phyloP scores from a whole-genome alignment of 2,797 vertebrate genomes.

The Tenualosa ilisha region DNA sequence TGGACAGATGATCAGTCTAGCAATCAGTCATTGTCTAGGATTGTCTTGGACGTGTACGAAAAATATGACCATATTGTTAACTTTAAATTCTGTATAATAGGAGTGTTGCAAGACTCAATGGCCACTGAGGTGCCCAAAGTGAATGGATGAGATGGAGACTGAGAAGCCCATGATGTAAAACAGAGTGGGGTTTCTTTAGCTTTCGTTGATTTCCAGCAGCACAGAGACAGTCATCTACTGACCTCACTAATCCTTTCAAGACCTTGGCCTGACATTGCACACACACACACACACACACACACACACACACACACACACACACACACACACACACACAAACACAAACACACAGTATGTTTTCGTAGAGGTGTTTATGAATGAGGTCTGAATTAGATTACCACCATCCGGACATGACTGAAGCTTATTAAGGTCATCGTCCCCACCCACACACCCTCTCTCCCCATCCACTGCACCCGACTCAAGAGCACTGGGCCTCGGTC shows the following conservation, averaged over 20 bases:
- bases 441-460: constrained; percentile 6
- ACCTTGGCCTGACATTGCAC: background rate
- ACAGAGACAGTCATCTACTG: background rate
- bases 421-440: constrained; percentile 43
- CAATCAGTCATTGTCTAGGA: background rate
- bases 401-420: constrained; percentile 63
- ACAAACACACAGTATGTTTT: constrained; percentile 53
- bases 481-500: background rate
- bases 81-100: background rate
- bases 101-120: background rate
- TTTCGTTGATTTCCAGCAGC: background rate
- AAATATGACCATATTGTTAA: background rate
- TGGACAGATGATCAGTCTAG: background rate
- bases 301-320: constrained; percentile 11
- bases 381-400: constrained; percentile 61
- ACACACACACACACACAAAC: constrained; percentile 44
- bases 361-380: constrained; percentile 52
- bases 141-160: no score
- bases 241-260: background rate
- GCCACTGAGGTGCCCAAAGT: no score
- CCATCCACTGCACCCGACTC: constrained; percentile 37
- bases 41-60: no score
- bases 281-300: background rate
- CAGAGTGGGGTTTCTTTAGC: background rate
- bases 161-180: no score